Evolutionary conservation across 2,888 invertebrate genomes (phyloP), one percentile per base, ranked within the genome.

Genomic region (Dichetophora obliterata): DNA sequence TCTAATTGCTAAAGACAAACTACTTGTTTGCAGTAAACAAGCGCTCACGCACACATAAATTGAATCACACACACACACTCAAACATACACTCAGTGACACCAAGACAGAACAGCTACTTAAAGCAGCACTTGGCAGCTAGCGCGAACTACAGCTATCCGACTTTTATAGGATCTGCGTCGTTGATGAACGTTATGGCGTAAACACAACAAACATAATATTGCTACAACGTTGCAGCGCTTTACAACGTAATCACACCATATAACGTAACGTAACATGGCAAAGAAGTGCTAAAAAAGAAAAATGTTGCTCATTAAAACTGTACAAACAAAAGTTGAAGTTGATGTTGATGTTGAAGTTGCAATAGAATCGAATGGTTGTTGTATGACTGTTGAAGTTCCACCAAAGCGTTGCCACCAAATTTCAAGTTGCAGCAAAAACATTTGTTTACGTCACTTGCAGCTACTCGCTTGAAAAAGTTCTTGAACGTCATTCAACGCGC

Each of bases 261-360:
- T 5, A 43, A 66, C 22, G 66, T 22, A 57, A 43, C 9, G 43
- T 22, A 50, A 48, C 11, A 31, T 48, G 34, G n/a, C 34, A 27
- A 50, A 43, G 73, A 9, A 57, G 70, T 37, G 48, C 50, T 27
- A 66, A 27, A 65, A 71, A 75, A 75, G 70, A 71, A 75, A 75
- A 75, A 70, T 71, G 50, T 70, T 37, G 54, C 75, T 75, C 75
- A 75, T 75, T 75, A 75, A 70, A 71, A 70, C 27, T 68, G 63
- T 48, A 61, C 0, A 16, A 27, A 31, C 11, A 31, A 16, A 24
- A 19, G 57, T 59, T 19, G 19, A n/a, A 14, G 57, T n/a, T 19
- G 57, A 14, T 22, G 27, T 63, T 31, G 31, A 61, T 27, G 27
- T 63, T 63, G 31, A 31, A 14, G 27, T 63, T 63, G 63, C 8